Evolutionary conservation across 2,113 vertebrate genomes (phyloP), one percentile per base, ranked within the genome.

Genomic region (Peromyscus leucopus): DNA sequence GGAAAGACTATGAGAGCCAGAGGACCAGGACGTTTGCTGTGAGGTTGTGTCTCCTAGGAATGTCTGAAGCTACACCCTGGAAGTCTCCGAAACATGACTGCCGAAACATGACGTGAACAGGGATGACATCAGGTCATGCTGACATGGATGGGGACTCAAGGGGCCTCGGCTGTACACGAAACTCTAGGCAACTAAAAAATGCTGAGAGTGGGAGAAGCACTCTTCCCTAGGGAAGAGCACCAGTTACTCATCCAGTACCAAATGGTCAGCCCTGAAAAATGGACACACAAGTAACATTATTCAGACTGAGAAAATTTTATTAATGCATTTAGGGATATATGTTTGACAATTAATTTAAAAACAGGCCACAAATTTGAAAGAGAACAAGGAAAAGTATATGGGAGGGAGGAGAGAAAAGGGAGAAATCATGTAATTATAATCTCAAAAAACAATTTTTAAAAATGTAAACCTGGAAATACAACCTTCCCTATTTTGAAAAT

Each of bases 401-500:
- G 48, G 48, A 33, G 48, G 48, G 13, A 79, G 4, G 16, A 55
- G 55, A 55, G 76, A 55, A 55, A 79, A 19, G 28, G 8, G 48
- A 6, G 46, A 4, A 51, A 48, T 55, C 15, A 51, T 51, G 31
- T 51, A 78, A 48, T 55, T 31, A 79, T 79, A 55, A 79, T 79
- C 48, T 55, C 46, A 33, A 48, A 51, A 21, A 46, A 19, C 17
- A 51, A 17, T 16, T 15, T 55, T 36, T 31, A 17, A 51, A 51
- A 17, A 79, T 79, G 76, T 93, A 76, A 91, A 94, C 4, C 28
- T 91, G 28, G 48, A 89, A 94, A 39, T 42, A 76, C 9, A 76
- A 39, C 36, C 7, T 74, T 15, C 55, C 19, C 24, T 46, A 17
- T 88, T 51, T 91, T 21, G 12, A 83, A 96, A 75, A 39, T n/a